Conservation (phyloP, 2,113 vertebrate genomes). For the Saguinus imperator region DNA sequence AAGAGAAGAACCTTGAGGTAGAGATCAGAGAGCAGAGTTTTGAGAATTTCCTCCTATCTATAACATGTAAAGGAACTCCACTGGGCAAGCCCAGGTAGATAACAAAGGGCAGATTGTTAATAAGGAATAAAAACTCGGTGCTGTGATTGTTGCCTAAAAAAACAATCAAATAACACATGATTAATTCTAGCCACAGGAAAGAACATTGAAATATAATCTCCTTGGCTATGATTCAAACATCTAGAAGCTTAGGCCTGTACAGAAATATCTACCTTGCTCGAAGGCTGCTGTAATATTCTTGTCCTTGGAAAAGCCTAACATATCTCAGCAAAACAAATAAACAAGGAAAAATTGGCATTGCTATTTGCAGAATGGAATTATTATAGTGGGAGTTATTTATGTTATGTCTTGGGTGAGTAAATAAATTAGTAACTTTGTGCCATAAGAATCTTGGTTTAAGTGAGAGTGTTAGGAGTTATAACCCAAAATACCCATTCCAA, state of each 20-base stretch:
- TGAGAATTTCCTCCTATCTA: background rate
- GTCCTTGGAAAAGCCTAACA: background rate
- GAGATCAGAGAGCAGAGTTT: background rate
- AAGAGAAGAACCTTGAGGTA: conserved; percentile 11
- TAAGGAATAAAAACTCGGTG: conserved; percentile 3
- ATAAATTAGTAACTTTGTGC: background rate
- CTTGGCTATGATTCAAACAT: background rate
- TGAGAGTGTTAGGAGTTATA: background rate
- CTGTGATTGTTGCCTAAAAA: conserved; percentile 7
- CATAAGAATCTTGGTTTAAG: background rate
- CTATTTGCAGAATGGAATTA: background rate
- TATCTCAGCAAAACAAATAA: background rate
- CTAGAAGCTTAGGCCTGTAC: background rate
- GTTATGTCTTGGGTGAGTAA: background rate
- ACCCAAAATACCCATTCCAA: background rate
- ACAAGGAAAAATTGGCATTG: background rate
- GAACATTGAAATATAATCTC: background rate
- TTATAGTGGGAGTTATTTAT: background rate
- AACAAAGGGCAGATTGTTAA: conserved; percentile 2
- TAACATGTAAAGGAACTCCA: background rate
- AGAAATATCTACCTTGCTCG: conserved; percentile 25
- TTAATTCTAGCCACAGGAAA: conserved; percentile 4
- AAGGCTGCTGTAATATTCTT: background rate
- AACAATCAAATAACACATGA: background rate
- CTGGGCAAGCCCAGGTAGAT: background rate